Evolutionary conservation across 2,888 invertebrate genomes (phyloP), one percentile per base, ranked within the genome.

Genomic region (Cyrtodaria siliqua): DNA sequence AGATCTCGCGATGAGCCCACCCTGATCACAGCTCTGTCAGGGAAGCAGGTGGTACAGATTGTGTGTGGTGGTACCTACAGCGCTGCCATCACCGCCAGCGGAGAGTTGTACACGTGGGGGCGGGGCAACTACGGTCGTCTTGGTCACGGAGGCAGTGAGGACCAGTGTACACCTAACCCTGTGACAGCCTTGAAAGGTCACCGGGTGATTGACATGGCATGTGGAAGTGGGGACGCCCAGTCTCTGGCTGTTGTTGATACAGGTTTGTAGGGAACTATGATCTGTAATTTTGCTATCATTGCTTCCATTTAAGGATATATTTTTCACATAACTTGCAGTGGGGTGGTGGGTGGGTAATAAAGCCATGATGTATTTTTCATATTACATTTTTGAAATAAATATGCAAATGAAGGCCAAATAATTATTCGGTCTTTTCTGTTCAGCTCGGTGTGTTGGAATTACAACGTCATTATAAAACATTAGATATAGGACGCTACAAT

Each of bases 1-100:
- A 67, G 93, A 69, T 95, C 89, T 20, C 66, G 96, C 93, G 98
- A 98, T 90, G 95, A 97, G 1, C 98, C 98, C 0, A 97, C 97
- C 89, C 93, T 97, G 6, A 95, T 98, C 76, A 97, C 97, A 78
- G 95, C 96, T 0, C 94, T 98, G 16, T 95, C 96, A 23, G 97
- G 97, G 0, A 95, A 97, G 77, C 90, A 92, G 67, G 96, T 98
- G 59, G 95, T 96, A 0, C 96, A 97, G 74, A 96, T 99, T 63
- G 97, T 97, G 0, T 98, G 98, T 92, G 98, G 98, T 1, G 97
- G 98, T 60, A 97, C 98, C 12, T 98, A 98, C 92, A 98, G 97
- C 18, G 98, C 98, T 1, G 97, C 97, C 6, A 95, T 99, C 56
- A 97, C 97, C 0, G 95, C 96, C 20, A 95, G 95, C 12, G 98